A percentile compares a stretch with the other conserved stretches of the same genome.
These are phyloP conservation scores for Macaria liturata DNA, from an alignment of 2,888 invertebrate genomes.

Conservation along the genomic window DNA sequence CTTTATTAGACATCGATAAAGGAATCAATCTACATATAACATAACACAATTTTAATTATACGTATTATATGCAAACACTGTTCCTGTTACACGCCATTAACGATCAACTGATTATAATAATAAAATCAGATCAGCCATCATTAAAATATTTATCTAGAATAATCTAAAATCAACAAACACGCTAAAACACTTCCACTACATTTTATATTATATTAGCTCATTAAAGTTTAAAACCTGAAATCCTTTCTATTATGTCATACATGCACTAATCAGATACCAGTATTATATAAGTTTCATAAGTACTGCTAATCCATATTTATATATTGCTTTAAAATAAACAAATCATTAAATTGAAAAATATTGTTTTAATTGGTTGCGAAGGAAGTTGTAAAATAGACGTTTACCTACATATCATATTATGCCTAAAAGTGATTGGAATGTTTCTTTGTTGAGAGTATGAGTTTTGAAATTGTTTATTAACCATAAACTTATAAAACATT, in stretches of 20 bases:
- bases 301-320: too few relatives aligned
- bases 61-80: too few relatives aligned
- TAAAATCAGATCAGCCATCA: too few relatives aligned
- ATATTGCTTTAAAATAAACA: constrained; percentile 3
- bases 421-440: not conserved
- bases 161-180: not conserved
- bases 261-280: constrained; percentile 5
- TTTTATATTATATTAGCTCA: constrained; percentile 2
- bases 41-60: too few relatives aligned
- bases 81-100: too few relatives aligned
- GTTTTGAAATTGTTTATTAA: too few relatives aligned
- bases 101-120: too few relatives aligned
- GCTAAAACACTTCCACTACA: constrained; percentile 5
- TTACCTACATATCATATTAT: not conserved
- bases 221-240: constrained; percentile 3
- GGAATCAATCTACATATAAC: too few relatives aligned
- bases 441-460: constrained; percentile 1
- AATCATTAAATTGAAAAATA: constrained; percentile 9
- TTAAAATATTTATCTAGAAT: too few relatives aligned
- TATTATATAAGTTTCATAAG: not conserved
- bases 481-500: too few relatives aligned
- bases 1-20: too few relatives aligned
- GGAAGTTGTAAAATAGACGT: constrained; percentile 10
- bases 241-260: constrained; percentile 7
- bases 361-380: constrained; percentile 3